phyloP scores from a whole-genome alignment of 2,797 vertebrate genomes.

The Eospalax fontanierii region DNA sequence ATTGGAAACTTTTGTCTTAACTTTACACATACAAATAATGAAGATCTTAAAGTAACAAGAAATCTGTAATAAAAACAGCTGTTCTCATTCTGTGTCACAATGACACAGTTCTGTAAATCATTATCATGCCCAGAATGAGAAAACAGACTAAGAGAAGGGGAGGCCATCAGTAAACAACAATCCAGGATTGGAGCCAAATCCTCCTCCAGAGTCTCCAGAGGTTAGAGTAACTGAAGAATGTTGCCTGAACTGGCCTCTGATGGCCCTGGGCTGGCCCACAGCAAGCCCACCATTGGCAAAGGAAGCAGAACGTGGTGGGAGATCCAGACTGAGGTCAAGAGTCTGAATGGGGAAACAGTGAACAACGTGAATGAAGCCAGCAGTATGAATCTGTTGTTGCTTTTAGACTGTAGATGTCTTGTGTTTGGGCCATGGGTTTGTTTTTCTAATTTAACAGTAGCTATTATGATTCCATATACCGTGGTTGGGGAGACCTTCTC shows the following conservation, averaged over 20 bases:
- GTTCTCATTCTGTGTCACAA: neutral
- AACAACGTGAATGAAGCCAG: neutral
- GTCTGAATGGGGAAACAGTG: neutral
- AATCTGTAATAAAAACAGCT: neutral
- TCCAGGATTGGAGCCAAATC: neutral
- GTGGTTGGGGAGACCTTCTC: neutral
- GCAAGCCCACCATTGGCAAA: neutral
- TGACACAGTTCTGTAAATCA: neutral
- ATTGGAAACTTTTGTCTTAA: neutral
- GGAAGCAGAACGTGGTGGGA: neutral
- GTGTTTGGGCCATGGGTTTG: slow-evolving; percentile 27
- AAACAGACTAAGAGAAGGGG: slow-evolving; percentile 19
- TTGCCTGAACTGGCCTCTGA: neutral
- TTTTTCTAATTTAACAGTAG: slow-evolving; percentile 1
- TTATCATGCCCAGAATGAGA: slow-evolving; percentile 23
- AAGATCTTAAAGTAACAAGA: slow-evolving; percentile 18
- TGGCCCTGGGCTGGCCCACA: neutral
- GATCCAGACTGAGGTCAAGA: neutral
- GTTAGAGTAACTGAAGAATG: neutral
- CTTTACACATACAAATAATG: neutral
- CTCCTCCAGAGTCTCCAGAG: neutral
- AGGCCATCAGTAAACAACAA: neutral
- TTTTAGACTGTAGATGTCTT: neutral
- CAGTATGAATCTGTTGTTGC: neutral
- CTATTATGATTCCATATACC: neutral